Evolutionary conservation across 2,888 invertebrate genomes (phyloP), one percentile per base, ranked within the genome.

Genomic region (Rhodophaea formosa): DNA sequence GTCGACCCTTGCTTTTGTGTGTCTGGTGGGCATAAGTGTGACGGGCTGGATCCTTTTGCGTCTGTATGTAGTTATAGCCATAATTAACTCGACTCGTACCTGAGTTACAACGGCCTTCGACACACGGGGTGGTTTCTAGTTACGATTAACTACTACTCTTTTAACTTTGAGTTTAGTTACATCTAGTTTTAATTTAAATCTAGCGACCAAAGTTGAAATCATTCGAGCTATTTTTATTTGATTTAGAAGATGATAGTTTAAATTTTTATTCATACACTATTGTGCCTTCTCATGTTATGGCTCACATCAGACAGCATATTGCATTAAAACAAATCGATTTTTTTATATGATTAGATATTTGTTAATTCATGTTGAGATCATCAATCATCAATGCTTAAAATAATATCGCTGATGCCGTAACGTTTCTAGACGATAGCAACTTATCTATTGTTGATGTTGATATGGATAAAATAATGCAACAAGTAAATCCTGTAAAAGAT

Each of bases 1-100:
- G 77, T 79, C 69, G 75, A 77, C 75, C 78, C 76, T 82, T 76
- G 84, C 86, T 81, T 84, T 88, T 88, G 87, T 90, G 78, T 76
- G 88, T 83, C 80, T 88, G 85, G 83, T 83, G 84, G 79, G 84
- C 81, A 84, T 79, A 76, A 85, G 88, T 87, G 88, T 87, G 88
- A 86, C 88, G 86, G 83, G 75, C 73, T 78, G 79, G 87, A 85
- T 89, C 88, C 88, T 88, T 89, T 84, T 85, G 79, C 84, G 68
- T 82, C 78, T 85, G 80, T 80, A 77, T 69, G 69, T 74, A 80
- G 70, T 65, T 78, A 79, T 78, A 77, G 77, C 77, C 82, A 87
- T 86, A 88, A 88, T 88, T 87, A 86, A 88, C 84, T 87, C 74
- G 66, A 62, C 74, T 72, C 74, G 80, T 90, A 90, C 90, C 90